A percentile compares a stretch with the other conserved stretches of the same genome.
These are phyloP conservation scores for Leptobrachium leishanense DNA, from an alignment of 2,113 vertebrate genomes.

Conservation along the genomic window DNA sequence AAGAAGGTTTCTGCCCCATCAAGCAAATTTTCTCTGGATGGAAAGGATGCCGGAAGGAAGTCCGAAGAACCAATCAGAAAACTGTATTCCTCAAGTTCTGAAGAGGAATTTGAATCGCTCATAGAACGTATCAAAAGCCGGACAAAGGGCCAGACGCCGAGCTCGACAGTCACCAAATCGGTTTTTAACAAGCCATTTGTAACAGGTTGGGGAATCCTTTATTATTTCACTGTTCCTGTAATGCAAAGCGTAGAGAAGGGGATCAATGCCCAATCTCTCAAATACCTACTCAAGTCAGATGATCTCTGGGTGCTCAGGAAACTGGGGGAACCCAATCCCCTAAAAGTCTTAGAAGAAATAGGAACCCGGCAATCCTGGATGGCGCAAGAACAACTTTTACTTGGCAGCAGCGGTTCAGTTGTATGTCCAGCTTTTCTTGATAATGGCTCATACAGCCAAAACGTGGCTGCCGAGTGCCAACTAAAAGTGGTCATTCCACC, in stretches of 20 bases:
- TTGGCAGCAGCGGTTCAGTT: too few relatives aligned
- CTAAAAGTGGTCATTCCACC: too few relatives aligned
- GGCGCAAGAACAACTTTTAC: too few relatives aligned
- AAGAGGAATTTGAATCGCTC: conserved; percentile 73
- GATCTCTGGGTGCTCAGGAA: too few relatives aligned
- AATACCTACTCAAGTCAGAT: too few relatives aligned
- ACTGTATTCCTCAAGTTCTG: conserved; percentile 60
- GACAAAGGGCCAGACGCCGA: conserved; percentile 54
- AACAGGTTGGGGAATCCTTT: conserved; percentile 45
- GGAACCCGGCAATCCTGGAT: too few relatives aligned
- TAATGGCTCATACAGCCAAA: too few relatives aligned
- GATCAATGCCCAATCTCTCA: too few relatives aligned
- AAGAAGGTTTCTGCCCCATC: not conserved
- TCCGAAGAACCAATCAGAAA: not conserved
- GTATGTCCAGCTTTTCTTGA: too few relatives aligned
- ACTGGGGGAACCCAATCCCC: too few relatives aligned
- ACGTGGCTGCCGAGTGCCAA: too few relatives aligned
- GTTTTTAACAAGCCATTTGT: conserved; percentile 28
- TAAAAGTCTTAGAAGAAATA: too few relatives aligned
- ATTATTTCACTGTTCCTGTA: not conserved
- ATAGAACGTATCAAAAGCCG: conserved; percentile 72
- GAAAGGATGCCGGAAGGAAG: conserved; percentile 7
- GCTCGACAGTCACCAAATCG: conserved; percentile 33
- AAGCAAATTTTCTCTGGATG: not conserved
- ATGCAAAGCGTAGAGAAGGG: not conserved